Conservation (phyloP, 2,888 invertebrate species). For the Cremastinae sp. region DNA sequence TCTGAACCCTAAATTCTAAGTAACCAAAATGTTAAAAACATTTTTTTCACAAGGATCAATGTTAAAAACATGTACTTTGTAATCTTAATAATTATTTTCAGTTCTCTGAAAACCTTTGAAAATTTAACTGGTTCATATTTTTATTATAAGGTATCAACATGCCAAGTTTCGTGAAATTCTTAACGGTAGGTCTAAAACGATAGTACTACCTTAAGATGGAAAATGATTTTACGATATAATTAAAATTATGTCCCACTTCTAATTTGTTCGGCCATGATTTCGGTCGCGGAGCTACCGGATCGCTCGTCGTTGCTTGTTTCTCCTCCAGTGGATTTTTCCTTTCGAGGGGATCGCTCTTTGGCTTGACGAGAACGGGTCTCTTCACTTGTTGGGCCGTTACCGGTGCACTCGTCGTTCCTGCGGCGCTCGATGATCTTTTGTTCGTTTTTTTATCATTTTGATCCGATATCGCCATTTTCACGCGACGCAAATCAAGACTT, state of each 20-base stretch:
- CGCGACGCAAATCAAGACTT: constrained; percentile 78
- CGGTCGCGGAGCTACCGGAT: constrained; percentile 67
- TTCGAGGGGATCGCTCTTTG: constrained; percentile 77
- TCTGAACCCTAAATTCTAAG: no score
- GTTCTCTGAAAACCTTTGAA: no score
- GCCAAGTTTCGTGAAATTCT: no score
- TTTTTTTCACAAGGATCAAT: no score
- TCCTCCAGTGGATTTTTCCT: constrained; percentile 74
- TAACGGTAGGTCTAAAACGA: no score
- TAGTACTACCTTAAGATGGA: no score
- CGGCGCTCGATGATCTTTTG: constrained; percentile 67
- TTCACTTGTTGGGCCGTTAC: constrained; percentile 64
- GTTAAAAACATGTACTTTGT: no score
- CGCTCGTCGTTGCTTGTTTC: constrained; percentile 65
- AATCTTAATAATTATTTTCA: no score
- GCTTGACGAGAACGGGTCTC: constrained; percentile 72
- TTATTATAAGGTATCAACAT: no score
- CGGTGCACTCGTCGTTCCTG: constrained; percentile 61
- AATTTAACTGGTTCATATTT: no score
- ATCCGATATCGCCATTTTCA: constrained; percentile 79
- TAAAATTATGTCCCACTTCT: constrained; percentile 68
- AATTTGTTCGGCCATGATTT: constrained; percentile 79
- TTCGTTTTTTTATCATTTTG: constrained; percentile 73
- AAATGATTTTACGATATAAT: neutral
- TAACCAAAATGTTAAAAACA: no score